phyloP scores from a whole-genome alignment of 2,113 vertebrate genomes.

The Hipposideros armiger region DNA sequence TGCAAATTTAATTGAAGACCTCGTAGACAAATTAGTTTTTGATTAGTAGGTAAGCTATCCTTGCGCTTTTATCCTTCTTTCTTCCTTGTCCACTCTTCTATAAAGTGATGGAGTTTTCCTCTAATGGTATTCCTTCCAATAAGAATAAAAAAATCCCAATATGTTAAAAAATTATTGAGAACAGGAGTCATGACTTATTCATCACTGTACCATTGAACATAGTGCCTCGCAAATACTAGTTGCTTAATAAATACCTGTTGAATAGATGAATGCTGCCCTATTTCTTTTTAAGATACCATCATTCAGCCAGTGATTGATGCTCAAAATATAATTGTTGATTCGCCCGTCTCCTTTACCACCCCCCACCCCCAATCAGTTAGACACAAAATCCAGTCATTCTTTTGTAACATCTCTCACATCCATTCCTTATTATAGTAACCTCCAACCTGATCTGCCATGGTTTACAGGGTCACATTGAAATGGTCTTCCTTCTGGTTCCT shows the following conservation, averaged over 20 bases:
- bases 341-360: background rate
- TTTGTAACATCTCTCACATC: background rate
- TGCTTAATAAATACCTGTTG: constrained; percentile 10
- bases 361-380: background rate
- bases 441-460: background rate
- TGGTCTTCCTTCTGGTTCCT: background rate
- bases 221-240: background rate
- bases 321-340: background rate
- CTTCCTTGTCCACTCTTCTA: background rate
- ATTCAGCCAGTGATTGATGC: background rate
- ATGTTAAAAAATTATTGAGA: background rate
- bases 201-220: background rate
- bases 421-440: background rate
- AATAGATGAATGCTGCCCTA: background rate
- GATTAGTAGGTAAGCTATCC: background rate
- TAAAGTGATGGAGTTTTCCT: background rate
- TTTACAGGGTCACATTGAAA: background rate
- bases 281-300: background rate
- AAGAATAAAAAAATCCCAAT: background rate
- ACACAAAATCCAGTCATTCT: background rate
- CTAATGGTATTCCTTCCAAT: background rate
- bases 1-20: too few species aligned
- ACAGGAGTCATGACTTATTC: background rate
- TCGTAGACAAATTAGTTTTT: background rate
- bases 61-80: background rate